Evolutionary conservation across 2,113 vertebrate species (phyloP).

Genomic region (Tachuris rubrigastra): DNA sequence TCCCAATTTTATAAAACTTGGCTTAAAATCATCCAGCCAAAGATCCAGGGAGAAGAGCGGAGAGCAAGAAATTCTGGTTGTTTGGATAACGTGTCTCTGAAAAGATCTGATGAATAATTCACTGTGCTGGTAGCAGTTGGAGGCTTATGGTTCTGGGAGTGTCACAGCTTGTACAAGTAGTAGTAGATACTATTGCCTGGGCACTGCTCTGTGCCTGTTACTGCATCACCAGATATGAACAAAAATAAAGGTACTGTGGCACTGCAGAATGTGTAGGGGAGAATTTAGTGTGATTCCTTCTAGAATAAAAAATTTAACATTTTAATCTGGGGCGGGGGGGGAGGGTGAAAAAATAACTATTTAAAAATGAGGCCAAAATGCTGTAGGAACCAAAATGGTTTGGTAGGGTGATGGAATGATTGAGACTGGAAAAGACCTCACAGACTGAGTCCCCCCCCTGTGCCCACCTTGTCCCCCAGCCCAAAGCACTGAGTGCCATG

Average conservation of each 20-base stretch:
- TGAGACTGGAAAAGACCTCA: not conserved
- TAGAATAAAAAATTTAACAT: not conserved
- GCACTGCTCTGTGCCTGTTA: not conserved
- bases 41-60: not conserved
- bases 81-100: not conserved
- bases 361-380: not conserved
- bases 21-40: not conserved
- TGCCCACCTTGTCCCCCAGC: not conserved
- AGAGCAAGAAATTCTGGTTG: not conserved
- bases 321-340: not conserved
- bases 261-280: not conserved
- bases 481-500: not conserved
- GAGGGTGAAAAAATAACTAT: not conserved
- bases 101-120: not conserved
- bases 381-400: not conserved
- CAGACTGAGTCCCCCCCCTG: rapidly evolving
- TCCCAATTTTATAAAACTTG: not conserved
- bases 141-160: not conserved
- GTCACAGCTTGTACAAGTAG: not conserved
- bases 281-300: not conserved
- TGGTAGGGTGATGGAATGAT: rapidly evolving
- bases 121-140: not conserved
- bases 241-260: not conserved
- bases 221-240: not conserved
- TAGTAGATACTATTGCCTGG: not conserved